A percentile compares a stretch with the other conserved stretches of the same genome.
phyloP scores from a whole-genome alignment of 1,140 invertebrate genomes.

The Drosophila gunungcola region DNA sequence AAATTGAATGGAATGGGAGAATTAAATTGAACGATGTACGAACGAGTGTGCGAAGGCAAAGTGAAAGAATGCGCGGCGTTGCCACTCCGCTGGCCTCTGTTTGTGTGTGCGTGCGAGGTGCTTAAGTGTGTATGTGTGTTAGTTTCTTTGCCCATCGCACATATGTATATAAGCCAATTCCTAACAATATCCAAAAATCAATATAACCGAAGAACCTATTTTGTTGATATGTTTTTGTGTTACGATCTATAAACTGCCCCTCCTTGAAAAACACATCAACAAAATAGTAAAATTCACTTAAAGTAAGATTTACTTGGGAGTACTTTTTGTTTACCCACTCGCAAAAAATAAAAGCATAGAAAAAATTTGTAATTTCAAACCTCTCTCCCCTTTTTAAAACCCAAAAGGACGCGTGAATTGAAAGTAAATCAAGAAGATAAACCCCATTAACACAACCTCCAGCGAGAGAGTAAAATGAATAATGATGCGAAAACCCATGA shows the following conservation, averaged over 20 bases:
- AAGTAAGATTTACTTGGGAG: slow-evolving; percentile 47
- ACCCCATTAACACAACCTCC: slow-evolving; percentile 33
- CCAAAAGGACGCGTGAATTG: slow-evolving; percentile 67
- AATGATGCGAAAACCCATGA: slow-evolving; percentile 83
- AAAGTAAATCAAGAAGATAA: slow-evolving; percentile 33
- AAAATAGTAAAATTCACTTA: slow-evolving; percentile 57
- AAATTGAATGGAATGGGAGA: slow-evolving; percentile 49
- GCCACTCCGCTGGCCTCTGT: slow-evolving; percentile 52
- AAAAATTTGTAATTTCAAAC: slow-evolving; percentile 32
- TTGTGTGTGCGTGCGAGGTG: slow-evolving; percentile 26
- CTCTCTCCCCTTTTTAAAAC: background rate
- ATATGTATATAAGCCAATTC: slow-evolving; percentile 53
- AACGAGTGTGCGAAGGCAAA: slow-evolving; percentile 77
- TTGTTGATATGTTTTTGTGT: slow-evolving; percentile 52
- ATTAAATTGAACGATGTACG: slow-evolving; percentile 63
- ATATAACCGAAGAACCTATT: slow-evolving; percentile 40
- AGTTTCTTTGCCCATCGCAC: slow-evolving; percentile 40
- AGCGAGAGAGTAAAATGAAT: slow-evolving; percentile 80
- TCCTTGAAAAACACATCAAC: slow-evolving; percentile 31
- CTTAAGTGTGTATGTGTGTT: slow-evolving; percentile 31
- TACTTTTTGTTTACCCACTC: slow-evolving; percentile 21
- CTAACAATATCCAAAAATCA: slow-evolving; percentile 64
- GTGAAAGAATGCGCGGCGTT: slow-evolving; percentile 77
- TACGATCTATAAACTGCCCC: background rate
- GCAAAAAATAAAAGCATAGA: slow-evolving; percentile 2